phyloP scores from a whole-genome alignment of 2,888 invertebrate genomes.

The Caradrina kadenii region DNA sequence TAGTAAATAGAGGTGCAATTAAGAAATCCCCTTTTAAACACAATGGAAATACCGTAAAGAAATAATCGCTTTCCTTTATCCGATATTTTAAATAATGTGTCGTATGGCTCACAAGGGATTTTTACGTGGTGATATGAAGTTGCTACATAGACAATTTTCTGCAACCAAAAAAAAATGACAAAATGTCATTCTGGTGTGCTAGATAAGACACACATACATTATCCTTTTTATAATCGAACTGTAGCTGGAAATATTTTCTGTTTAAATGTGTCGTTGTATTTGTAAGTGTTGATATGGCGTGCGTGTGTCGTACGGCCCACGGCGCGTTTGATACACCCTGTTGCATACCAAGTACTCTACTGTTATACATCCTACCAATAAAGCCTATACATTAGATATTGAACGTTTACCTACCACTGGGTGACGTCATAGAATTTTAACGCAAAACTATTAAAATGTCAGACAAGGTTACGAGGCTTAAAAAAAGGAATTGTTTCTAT shows the following conservation, averaged over 20 bases:
- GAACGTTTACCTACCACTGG: not conserved
- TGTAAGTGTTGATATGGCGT: constrained; percentile 36
- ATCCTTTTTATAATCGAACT: constrained; percentile 6
- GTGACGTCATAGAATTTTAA: constrained; percentile 15
- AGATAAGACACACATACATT: not conserved
- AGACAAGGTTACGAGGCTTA: constrained; percentile 19
- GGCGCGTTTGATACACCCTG: constrained; percentile 23
- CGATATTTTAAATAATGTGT: too few species aligned
- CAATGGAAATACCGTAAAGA: too few species aligned
- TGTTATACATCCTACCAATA: not conserved
- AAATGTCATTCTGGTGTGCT: constrained; percentile 5
- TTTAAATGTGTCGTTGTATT: constrained; percentile 23
- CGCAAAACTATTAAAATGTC: not conserved
- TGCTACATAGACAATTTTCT: not conserved
- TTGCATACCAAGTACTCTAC: constrained; percentile 21
- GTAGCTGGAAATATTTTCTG: constrained; percentile 23
- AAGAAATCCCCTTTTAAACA: too few species aligned
- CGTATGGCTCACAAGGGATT: not conserved
- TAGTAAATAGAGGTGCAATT: too few species aligned
- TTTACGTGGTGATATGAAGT: not conserved
- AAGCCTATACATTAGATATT: not conserved
- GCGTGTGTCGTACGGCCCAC: not conserved
- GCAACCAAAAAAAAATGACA: not conserved
- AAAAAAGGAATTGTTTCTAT: constrained; percentile 7
- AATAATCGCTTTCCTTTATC: too few species aligned